These are phyloP conservation scores for Eustalomyia histrio DNA, from an alignment of 2,888 invertebrate species.

Conservation along the genomic window DNA sequence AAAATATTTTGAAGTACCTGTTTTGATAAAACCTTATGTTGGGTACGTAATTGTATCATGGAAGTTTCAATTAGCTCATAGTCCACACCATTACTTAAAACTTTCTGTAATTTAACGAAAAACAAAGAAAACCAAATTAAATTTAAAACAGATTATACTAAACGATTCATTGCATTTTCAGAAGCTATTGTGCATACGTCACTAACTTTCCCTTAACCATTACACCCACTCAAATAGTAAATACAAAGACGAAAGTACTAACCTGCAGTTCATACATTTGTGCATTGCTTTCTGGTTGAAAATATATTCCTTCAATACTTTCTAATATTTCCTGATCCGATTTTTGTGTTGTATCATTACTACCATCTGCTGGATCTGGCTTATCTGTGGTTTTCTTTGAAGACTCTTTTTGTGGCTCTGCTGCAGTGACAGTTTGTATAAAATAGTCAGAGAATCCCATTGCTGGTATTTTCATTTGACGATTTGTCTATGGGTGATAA, in stretches of 20 bases:
- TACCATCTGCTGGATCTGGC: constrained; percentile 58
- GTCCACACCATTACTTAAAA: constrained; percentile 74
- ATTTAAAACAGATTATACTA: constrained; percentile 56
- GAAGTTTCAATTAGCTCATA: constrained; percentile 75
- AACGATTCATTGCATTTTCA: constrained; percentile 4
- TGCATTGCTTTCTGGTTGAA: constrained; percentile 74
- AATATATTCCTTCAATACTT: constrained; percentile 77
- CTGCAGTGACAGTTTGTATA: constrained; percentile 77
- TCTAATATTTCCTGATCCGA: constrained; percentile 79
- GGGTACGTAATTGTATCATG: constrained; percentile 76
- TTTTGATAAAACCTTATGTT: constrained; percentile 89
- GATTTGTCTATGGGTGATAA: constrained; percentile 71
- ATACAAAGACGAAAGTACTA: not conserved
- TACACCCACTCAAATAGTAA: not conserved
- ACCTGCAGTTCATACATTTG: constrained; percentile 76
- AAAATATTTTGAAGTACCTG: constrained; percentile 95
- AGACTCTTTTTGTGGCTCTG: constrained; percentile 67
- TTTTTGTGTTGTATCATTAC: constrained; percentile 70
- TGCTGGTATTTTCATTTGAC: constrained; percentile 79
- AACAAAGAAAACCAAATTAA: constrained; percentile 21
- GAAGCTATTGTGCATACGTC: constrained; percentile 7
- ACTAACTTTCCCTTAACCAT: constrained; percentile 43
- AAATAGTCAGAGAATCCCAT: constrained; percentile 80
- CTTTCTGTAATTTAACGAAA: constrained; percentile 71
- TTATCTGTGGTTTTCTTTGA: constrained; percentile 30